Percentiles rank a stretch among this genome's conserved stretches.
phyloP scores from a whole-genome alignment of 2,113 vertebrate genomes.

The Arenaria interpres region DNA sequence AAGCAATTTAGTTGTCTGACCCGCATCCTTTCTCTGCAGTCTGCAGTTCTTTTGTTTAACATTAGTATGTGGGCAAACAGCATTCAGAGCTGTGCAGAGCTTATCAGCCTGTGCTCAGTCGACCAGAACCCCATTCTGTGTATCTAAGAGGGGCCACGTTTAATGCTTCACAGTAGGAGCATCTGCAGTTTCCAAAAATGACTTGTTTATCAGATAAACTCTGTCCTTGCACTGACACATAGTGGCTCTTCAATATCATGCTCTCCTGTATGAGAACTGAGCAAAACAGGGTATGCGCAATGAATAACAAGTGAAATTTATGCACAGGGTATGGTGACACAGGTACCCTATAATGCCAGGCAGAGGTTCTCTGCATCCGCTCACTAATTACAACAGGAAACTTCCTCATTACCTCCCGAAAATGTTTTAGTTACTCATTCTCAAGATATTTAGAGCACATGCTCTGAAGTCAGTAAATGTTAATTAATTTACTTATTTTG shows the following conservation, averaged over 20 bases:
- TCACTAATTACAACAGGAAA: neutral
- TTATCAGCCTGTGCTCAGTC: conserved; percentile 82
- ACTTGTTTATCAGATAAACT: conserved; percentile 85
- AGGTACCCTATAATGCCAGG: neutral
- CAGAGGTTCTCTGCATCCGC: neutral
- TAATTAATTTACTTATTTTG: conserved; percentile 48
- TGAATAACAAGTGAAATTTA: conserved; percentile 63
- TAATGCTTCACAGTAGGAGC: conserved; percentile 82
- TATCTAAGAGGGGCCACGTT: conserved; percentile 80
- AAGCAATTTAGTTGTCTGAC: conserved; percentile 85
- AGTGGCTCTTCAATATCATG: conserved; percentile 74
- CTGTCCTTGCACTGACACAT: conserved; percentile 79
- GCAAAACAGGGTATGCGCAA: conserved; percentile 56
- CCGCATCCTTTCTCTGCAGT: conserved; percentile 81
- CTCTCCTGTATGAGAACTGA: conserved; percentile 64
- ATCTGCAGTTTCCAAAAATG: conserved; percentile 81
- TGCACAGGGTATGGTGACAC: conserved; percentile 14
- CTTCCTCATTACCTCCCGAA: neutral
- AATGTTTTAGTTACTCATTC: neutral
- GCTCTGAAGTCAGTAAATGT: neutral
- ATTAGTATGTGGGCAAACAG: conserved; percentile 86
- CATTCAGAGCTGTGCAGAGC: conserved; percentile 81
- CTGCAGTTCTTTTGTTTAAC: conserved; percentile 86
- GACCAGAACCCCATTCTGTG: conserved; percentile 81
- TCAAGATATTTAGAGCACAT: neutral